These are phyloP conservation scores for Misgurnus anguillicaudatus DNA, from an alignment of 2,113 vertebrate genomes.

Conservation along the genomic window DNA sequence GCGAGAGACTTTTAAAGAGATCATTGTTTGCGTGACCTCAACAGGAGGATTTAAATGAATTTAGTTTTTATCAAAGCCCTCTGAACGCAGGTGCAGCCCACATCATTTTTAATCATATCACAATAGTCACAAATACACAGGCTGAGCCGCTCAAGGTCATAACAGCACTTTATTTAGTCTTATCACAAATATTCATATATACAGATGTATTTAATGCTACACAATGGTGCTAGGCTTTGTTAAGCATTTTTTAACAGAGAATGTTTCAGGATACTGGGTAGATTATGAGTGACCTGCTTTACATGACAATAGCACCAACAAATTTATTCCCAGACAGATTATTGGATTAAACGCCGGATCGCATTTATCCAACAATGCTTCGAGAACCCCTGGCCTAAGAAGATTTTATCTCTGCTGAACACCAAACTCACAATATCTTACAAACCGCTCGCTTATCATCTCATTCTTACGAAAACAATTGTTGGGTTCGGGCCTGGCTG, in stretches of 20 bases:
- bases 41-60: constrained; percentile 5
- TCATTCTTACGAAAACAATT: too few relatives aligned
- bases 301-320: constrained; percentile 35
- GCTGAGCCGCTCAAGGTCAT: background rate
- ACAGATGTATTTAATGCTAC: background rate
- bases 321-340: constrained; percentile 29
- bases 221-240: background rate
- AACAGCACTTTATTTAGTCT: background rate
- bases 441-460: too few relatives aligned
- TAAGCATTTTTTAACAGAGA: background rate
- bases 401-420: background rate
- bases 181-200: background rate
- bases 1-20: background rate
- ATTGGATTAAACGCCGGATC: constrained; percentile 32
- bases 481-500: background rate
- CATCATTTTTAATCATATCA: background rate
- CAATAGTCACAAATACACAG: background rate
- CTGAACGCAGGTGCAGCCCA: background rate
- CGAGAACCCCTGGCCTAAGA: constrained; percentile 13
- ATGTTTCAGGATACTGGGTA: constrained; percentile 10
- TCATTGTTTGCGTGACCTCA: too few relatives aligned
- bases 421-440: background rate
- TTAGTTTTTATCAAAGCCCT: background rate
- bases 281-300: constrained; percentile 39
- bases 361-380: background rate